Evolutionary conservation across 2,888 invertebrate genomes (phyloP).

Genomic region (Melangyna quadrimaculata): DNA sequence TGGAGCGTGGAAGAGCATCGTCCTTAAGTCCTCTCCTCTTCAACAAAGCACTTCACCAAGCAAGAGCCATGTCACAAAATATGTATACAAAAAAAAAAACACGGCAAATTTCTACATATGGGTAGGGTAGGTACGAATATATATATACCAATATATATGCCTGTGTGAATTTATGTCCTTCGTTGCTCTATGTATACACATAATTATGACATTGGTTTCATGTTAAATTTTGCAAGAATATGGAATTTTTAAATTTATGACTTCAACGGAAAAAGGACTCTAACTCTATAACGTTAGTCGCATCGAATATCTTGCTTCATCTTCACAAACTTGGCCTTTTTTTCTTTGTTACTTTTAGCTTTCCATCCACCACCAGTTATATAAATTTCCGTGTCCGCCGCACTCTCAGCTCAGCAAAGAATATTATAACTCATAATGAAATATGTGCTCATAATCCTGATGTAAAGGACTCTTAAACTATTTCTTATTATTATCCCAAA

Average conservation of each 20-base stretch:
- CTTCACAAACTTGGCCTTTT: constrained; percentile 1
- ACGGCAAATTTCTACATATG: not conserved
- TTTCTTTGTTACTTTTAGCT: constrained; percentile 9
- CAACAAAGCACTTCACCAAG: constrained; percentile 7
- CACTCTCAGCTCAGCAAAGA: constrained; percentile 61
- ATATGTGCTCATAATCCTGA: constrained; percentile 72
- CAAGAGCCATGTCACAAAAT: not conserved
- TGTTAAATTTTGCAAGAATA: constrained; percentile 62
- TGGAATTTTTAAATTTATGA: constrained; percentile 70
- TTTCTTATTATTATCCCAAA: constrained; percentile 72
- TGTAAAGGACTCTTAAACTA: constrained; percentile 72
- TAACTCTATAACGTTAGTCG: not conserved
- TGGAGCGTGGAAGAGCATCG: constrained; percentile 17
- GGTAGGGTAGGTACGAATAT: not conserved
- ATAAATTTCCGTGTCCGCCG: constrained; percentile 37
- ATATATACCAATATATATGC: not conserved
- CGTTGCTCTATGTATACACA: constrained; percentile 60
- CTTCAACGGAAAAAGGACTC: constrained; percentile 26
- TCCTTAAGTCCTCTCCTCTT: constrained; percentile 37
- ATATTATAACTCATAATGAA: constrained; percentile 72
- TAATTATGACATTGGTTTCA: constrained; percentile 70
- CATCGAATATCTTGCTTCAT: constrained; percentile 44
- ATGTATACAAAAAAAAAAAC: not conserved
- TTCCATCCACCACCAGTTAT: not conserved
- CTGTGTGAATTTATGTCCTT: constrained; percentile 45